phyloP scores from a whole-genome alignment of 2,113 vertebrate species.

The Illadopsis cleaveri region DNA sequence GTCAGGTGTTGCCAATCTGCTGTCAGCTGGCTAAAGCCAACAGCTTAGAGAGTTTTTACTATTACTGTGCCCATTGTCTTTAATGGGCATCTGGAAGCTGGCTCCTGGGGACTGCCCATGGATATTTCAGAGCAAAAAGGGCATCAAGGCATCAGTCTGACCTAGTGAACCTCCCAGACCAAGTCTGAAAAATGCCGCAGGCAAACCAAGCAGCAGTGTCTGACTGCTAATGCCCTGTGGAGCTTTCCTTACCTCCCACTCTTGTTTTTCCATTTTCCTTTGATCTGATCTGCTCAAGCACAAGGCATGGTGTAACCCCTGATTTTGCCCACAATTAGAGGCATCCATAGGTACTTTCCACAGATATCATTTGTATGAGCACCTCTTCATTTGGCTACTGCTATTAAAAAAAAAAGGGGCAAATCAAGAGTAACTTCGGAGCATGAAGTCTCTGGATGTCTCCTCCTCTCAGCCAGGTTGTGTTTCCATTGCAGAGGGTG shows the following conservation, averaged over 20 bases:
- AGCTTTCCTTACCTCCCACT: neutral
- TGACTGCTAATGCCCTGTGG: neutral
- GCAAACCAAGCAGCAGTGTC: neutral
- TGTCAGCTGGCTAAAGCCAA: slow-evolving; percentile 63
- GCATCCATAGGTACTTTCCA: neutral
- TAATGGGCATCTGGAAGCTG: neutral
- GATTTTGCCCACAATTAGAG: neutral
- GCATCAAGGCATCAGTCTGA: neutral
- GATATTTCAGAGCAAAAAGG: neutral
- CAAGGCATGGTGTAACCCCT: neutral
- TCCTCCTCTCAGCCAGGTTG: neutral
- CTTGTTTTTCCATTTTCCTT: neutral
- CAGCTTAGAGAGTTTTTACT: slow-evolving; percentile 26
- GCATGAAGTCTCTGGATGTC: neutral
- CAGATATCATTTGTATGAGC: neutral
- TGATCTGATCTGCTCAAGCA: neutral
- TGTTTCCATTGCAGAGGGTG: neutral
- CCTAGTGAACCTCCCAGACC: neutral
- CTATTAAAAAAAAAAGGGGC: neutral
- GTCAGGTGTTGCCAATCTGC: slow-evolving; percentile 71
- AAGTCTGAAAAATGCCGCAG: neutral
- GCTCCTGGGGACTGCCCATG: neutral
- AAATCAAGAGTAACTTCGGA: neutral
- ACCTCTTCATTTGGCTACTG: neutral
- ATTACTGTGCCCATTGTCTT: neutral